These are phyloP conservation scores for Halcyon leucocephala DNA, from an alignment of 2,797 vertebrate species.

Conservation along the genomic window DNA sequence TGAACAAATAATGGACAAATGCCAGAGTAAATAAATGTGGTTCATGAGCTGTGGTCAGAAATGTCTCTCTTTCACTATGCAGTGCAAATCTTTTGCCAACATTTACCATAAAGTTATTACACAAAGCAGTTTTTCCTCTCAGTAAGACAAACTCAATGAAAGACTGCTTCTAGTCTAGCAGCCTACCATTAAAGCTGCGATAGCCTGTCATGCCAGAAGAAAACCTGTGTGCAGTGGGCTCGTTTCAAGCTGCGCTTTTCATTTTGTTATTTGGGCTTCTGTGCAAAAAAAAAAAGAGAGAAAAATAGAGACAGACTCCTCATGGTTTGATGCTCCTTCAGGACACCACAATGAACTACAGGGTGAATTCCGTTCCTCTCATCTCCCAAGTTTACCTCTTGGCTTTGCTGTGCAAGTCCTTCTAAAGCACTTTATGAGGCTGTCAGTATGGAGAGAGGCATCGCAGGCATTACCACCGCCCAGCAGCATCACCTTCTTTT, in stretches of 20 bases:
- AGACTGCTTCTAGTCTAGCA: constrained; percentile 86
- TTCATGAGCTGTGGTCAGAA: constrained; percentile 97
- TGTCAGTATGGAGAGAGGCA: not conserved
- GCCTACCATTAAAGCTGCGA: constrained; percentile 80
- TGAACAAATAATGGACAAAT: constrained; percentile 94
- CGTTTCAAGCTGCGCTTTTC: constrained; percentile 79
- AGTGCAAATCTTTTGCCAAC: constrained; percentile 89
- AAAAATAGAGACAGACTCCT: not conserved
- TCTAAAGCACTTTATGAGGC: constrained; percentile 1
- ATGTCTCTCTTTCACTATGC: constrained; percentile 93
- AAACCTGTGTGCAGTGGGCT: constrained; percentile 78
- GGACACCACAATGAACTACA: constrained; percentile 39
- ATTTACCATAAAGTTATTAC: constrained; percentile 92
- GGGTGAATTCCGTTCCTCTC: constrained; percentile 18
- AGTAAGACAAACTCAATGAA: constrained; percentile 90
- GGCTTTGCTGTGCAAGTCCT: not conserved
- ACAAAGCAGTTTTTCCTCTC: constrained; percentile 90
- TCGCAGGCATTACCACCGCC: not conserved
- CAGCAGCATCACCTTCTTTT: not conserved
- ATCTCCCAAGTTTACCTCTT: constrained; percentile 39
- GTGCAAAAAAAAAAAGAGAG: not conserved
- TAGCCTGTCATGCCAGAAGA: constrained; percentile 82
- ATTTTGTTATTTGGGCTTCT: constrained; percentile 77
- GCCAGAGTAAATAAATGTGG: constrained; percentile 97
- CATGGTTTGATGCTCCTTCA: constrained; percentile 20